phyloP scores from a whole-genome alignment of 2,888 invertebrate species.

The Drosophila histrio region DNA sequence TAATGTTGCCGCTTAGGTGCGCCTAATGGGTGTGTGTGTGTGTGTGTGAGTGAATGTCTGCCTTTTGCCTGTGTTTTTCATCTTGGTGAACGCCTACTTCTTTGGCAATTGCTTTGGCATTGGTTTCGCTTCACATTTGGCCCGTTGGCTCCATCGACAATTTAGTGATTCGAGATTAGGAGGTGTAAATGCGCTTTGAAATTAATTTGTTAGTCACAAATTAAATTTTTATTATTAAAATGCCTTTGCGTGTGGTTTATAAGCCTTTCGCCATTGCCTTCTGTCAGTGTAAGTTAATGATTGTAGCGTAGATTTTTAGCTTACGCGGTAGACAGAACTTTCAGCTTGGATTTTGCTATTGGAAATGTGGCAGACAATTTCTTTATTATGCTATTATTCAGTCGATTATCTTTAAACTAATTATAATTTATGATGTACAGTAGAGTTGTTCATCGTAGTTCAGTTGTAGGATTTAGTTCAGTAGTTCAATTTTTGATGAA shows the following conservation, averaged over 20 bases:
- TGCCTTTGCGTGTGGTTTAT: conserved; percentile 68
- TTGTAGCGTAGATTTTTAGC: not conserved
- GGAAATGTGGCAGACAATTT: no score
- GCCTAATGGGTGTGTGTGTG: conserved; percentile 58
- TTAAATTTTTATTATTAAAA: conserved; percentile 79
- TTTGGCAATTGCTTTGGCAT: conserved; percentile 46
- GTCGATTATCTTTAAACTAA: no score
- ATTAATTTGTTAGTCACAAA: conserved; percentile 78
- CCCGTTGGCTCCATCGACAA: conserved; percentile 61
- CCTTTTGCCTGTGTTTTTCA: conserved; percentile 26
- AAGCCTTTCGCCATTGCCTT: conserved; percentile 18
- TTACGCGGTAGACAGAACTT: not conserved
- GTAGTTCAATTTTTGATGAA: no score
- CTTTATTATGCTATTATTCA: no score
- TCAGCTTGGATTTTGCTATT: not conserved
- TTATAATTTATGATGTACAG: no score
- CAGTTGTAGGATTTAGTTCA: no score
- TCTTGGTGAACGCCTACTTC: conserved; percentile 61
- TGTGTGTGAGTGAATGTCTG: conserved; percentile 16
- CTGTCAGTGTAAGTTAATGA: conserved; percentile 2
- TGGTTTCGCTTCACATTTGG: conserved; percentile 34
- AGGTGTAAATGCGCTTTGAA: conserved; percentile 80
- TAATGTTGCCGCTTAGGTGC: conserved; percentile 76
- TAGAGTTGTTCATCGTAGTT: no score
- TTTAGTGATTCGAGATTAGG: conserved; percentile 77